Evolutionary conservation across 1,140 invertebrate genomes (phyloP).

Genomic region (Trichonephila clavata): DNA sequence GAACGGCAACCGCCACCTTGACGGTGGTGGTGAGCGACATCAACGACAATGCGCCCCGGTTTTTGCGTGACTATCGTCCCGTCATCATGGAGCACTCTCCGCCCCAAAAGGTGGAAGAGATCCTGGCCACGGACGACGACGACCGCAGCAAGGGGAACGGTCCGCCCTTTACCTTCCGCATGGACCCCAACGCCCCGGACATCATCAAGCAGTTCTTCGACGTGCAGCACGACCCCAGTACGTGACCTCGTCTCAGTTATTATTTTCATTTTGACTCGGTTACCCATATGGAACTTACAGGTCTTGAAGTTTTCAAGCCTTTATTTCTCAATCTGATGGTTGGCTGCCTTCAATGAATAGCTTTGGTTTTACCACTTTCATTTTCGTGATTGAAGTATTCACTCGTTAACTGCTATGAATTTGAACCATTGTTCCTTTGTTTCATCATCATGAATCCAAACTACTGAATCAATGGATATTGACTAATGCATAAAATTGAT

Average conservation of each 20-base stretch:
- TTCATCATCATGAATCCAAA: too few relatives aligned
- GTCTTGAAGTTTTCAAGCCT: too few relatives aligned
- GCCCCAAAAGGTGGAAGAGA: constrained; percentile 94
- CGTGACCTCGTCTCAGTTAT: not conserved
- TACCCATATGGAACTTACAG: too few relatives aligned
- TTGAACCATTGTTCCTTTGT: too few relatives aligned
- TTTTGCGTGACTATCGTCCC: constrained; percentile 91
- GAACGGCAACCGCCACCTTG: constrained; percentile 96
- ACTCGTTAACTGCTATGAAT: too few relatives aligned
- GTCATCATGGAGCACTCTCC: constrained; percentile 92
- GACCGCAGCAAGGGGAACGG: constrained; percentile 97
- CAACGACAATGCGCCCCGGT: constrained; percentile 90
- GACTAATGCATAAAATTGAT: too few relatives aligned
- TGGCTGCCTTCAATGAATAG: too few relatives aligned
- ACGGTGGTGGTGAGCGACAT: constrained; percentile 98
- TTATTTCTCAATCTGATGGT: too few relatives aligned
- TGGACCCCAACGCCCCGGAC: constrained; percentile 95
- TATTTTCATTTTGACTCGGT: not conserved
- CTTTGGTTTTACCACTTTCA: too few relatives aligned
- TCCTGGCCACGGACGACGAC: constrained; percentile 96
- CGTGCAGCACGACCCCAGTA: constrained; percentile 82
- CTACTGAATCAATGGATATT: too few relatives aligned
- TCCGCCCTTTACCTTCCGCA: constrained; percentile 95
- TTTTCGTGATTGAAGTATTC: too few relatives aligned
- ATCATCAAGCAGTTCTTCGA: constrained; percentile 95